A percentile compares a stretch with the other conserved stretches of the same genome.
phyloP scores from a whole-genome alignment of 1,140 invertebrate species.

The Microplitis demolitor region DNA sequence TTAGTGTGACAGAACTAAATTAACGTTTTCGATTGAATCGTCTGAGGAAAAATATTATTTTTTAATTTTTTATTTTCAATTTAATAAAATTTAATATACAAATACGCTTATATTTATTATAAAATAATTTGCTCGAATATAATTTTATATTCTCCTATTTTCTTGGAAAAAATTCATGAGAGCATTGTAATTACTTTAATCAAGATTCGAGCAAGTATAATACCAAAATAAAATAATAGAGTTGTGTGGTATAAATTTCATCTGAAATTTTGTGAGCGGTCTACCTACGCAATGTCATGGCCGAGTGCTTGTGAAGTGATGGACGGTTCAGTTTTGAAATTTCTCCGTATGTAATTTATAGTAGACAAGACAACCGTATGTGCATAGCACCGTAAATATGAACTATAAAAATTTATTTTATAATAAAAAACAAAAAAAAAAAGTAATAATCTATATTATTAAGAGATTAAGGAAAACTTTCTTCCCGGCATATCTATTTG shows the following conservation, averaged over 20 bases:
- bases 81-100: not conserved
- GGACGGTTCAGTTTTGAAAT: not conserved
- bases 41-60: not conserved
- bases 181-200: not conserved
- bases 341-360: too few relatives aligned
- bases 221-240: not conserved
- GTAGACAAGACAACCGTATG: too few relatives aligned
- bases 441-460: too few relatives aligned
- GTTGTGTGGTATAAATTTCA: not conserved
- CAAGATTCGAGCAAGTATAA: not conserved
- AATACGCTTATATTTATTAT: too few relatives aligned
- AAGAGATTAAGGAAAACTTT: too few relatives aligned
- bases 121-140: too few relatives aligned
- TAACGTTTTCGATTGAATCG: conserved; percentile 6
- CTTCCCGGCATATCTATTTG: too few relatives aligned
- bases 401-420: too few relatives aligned
- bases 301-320: not conserved
- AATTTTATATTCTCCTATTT: too few relatives aligned
- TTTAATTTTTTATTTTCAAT: not conserved
- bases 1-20: conserved; percentile 13
- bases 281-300: not conserved
- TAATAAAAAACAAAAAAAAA: too few relatives aligned
- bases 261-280: not conserved
- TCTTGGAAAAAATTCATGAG: too few relatives aligned
- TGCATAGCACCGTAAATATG: too few relatives aligned